phyloP scores from a whole-genome alignment of 2,888 invertebrate genomes.

The Amphimallon solstitiale region DNA sequence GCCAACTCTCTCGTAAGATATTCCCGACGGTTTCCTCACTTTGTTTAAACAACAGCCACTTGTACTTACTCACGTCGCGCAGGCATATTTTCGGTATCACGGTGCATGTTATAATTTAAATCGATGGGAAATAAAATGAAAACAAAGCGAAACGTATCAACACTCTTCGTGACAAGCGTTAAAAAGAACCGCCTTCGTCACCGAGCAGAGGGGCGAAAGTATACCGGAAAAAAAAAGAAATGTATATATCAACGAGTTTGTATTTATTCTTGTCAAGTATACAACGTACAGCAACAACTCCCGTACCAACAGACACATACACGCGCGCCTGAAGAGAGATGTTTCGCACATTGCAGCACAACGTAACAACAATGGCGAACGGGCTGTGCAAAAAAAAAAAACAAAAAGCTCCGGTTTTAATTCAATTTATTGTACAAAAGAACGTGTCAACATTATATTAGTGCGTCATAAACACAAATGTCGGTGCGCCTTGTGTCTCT shows the following conservation, averaged over 20 bases:
- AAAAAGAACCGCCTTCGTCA: slow-evolving; percentile 14
- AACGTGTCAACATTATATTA: slow-evolving; percentile 44
- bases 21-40: background rate
- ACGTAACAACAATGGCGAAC: slow-evolving; percentile 1
- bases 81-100: slow-evolving; percentile 11
- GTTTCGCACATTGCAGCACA: too few species aligned
- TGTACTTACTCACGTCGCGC: background rate
- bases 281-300: slow-evolving; percentile 19
- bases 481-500: slow-evolving; percentile 39
- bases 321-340: background rate
- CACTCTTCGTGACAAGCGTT: slow-evolving; percentile 17
- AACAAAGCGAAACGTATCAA: slow-evolving; percentile 14
- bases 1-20: background rate
- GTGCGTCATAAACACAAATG: slow-evolving; percentile 44
- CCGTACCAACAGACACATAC: slow-evolving; percentile 13
- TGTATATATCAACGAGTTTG: background rate
- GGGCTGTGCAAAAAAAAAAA: too few species aligned
- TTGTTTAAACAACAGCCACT: background rate
- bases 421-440: slow-evolving; percentile 45
- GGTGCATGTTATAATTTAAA: background rate
- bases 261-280: slow-evolving; percentile 33
- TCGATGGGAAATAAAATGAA: slow-evolving; percentile 17
- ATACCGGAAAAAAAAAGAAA: too few species aligned
- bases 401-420: slow-evolving; percentile 41
- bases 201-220: too few species aligned